Conservation (phyloP, 2,888 invertebrate genomes). For the Serripes groenlandicus region DNA sequence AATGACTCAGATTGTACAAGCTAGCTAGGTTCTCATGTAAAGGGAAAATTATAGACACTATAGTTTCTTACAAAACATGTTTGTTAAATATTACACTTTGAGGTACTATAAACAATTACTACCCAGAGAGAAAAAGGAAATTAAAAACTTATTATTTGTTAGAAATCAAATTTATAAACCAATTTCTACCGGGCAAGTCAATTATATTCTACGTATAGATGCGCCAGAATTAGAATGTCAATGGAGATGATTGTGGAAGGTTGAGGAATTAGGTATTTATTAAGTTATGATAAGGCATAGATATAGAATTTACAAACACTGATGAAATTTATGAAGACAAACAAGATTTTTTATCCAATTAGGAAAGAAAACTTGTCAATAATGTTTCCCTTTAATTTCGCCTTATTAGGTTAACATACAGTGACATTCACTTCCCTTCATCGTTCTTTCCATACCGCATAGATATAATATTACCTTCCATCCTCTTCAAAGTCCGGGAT, state of each 20-base stretch:
- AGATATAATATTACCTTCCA: background rate
- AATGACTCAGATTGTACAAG: too few species aligned
- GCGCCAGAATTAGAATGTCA: conserved; percentile 5
- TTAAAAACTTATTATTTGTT: conserved; percentile 15
- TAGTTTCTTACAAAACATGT: too few species aligned
- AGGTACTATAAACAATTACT: conserved; percentile 17
- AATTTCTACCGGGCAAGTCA: conserved; percentile 10
- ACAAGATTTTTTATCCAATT: conserved; percentile 53
- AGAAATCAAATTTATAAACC: conserved; percentile 28
- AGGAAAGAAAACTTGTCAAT: conserved; percentile 52
- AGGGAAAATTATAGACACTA: too few species aligned
- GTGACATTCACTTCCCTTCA: conserved; percentile 11
- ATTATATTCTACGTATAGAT: conserved; percentile 15
- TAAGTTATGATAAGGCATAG: conserved; percentile 59
- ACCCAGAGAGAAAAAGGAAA: conserved; percentile 1
- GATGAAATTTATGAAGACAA: conserved; percentile 52
- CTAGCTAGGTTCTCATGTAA: too few species aligned
- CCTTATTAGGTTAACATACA: conserved; percentile 29
- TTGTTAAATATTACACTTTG: background rate
- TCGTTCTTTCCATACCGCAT: background rate
- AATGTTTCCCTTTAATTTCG: conserved; percentile 48
- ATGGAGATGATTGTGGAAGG: conserved; percentile 33
- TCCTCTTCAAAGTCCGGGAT: background rate
- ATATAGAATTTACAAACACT: conserved; percentile 41
- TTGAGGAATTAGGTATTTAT: conserved; percentile 60